Evolutionary conservation across 2,888 invertebrate genomes (phyloP).

Genomic region (Erebia epiphron): DNA sequence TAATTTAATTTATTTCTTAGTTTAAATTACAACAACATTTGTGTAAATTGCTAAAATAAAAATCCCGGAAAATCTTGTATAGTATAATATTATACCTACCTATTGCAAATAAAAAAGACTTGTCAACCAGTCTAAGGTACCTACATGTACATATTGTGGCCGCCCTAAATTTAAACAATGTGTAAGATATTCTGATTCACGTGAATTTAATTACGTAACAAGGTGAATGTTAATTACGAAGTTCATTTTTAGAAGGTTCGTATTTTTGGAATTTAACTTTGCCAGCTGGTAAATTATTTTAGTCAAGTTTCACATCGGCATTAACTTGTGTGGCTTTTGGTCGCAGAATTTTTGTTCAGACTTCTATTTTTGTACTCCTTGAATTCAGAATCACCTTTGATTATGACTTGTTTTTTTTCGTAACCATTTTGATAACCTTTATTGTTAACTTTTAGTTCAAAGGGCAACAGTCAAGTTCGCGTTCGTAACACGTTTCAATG

Average conservation of each 20-base stretch:
- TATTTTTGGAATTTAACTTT: slow-evolving; percentile 44
- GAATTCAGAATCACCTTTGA: not conserved
- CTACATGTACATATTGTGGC: not conserved
- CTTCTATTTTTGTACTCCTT: slow-evolving; percentile 6
- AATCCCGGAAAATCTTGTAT: no score
- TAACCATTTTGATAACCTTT: not conserved
- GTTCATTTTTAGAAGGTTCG: slow-evolving; percentile 47
- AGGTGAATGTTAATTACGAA: slow-evolving; percentile 47
- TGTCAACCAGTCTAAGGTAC: not conserved
- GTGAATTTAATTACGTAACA: slow-evolving; percentile 54
- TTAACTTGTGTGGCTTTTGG: slow-evolving; percentile 29
- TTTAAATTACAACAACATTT: no score
- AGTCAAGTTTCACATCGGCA: slow-evolving; percentile 36
- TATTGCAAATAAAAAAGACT: not conserved
- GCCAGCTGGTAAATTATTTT: slow-evolving; percentile 40
- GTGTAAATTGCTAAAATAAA: no score
- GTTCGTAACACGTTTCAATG: not conserved
- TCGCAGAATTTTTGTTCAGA: slow-evolving; percentile 1
- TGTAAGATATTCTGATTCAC: slow-evolving; percentile 45
- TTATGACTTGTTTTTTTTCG: not conserved
- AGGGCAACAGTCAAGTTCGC: not conserved
- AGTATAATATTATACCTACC: no score
- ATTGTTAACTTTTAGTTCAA: not conserved
- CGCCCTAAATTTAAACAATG: not conserved
- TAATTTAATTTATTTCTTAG: no score